These are phyloP conservation scores for Aramus guarauna DNA, from an alignment of 2,113 vertebrate species.

Conservation along the genomic window DNA sequence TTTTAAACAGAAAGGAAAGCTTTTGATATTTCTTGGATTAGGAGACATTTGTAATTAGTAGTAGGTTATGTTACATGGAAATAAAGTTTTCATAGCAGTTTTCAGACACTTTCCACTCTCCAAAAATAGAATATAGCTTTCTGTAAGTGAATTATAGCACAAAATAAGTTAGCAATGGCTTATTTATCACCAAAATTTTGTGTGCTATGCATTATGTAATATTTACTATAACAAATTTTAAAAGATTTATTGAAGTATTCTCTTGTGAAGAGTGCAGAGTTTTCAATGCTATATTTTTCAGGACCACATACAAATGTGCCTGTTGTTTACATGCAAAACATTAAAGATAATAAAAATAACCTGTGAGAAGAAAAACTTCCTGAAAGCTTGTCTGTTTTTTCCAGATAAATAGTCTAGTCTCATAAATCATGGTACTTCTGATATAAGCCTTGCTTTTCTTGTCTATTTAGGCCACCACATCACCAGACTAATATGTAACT, in stretches of 20 bases:
- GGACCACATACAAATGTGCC: not conserved
- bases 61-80: not conserved
- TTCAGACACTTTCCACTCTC: not conserved
- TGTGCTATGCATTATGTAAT: not conserved
- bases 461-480: not conserved
- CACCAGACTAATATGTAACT: not conserved
- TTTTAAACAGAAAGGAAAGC: not conserved
- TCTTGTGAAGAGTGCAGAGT: not conserved
- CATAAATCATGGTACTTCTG: not conserved
- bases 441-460: not conserved
- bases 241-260: not conserved
- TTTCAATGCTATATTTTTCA: not conserved
- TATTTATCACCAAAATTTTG: not conserved
- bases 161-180: not conserved
- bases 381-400: not conserved
- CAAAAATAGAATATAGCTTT: not conserved
- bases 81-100: not conserved
- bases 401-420: not conserved
- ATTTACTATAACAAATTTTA: not conserved
- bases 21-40: not conserved
- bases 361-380: not conserved
- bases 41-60: not conserved
- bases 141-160: not conserved
- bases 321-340: not conserved
- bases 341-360: not conserved